Evolutionary conservation across 1,140 invertebrate genomes (phyloP).

Genomic region (Homalodisca vitripennis): DNA sequence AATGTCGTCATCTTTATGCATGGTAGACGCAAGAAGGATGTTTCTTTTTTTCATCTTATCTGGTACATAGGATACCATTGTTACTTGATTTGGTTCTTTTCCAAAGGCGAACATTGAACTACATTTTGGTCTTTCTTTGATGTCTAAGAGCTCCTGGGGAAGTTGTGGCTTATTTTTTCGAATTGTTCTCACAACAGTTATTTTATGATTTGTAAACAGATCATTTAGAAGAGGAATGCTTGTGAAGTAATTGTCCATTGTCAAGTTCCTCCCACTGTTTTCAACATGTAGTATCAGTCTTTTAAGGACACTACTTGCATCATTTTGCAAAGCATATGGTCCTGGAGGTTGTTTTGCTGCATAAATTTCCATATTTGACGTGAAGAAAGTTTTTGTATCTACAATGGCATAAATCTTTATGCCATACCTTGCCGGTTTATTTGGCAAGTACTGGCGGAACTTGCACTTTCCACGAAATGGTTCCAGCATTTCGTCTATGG

Average conservation of each 20-base stretch:
- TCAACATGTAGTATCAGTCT: constrained; percentile 40
- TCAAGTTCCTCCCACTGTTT: constrained; percentile 44
- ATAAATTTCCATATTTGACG: constrained; percentile 43
- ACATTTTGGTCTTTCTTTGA: constrained; percentile 8
- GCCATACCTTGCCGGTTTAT: constrained; percentile 50
- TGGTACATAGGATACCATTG: constrained; percentile 36
- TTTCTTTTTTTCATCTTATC: constrained; percentile 39
- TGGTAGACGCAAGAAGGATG: constrained; percentile 32
- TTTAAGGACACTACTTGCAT: constrained; percentile 38
- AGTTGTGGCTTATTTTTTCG: constrained; percentile 42
- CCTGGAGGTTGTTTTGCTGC: constrained; percentile 40
- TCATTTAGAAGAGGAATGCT: constrained; percentile 34
- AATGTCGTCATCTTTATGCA: constrained; percentile 32
- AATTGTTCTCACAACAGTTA: constrained; percentile 42
- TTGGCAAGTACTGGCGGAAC: constrained; percentile 47
- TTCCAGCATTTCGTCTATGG: constrained; percentile 45
- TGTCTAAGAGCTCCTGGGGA: constrained; percentile 29
- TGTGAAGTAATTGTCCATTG: constrained; percentile 45
- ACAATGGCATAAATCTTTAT: constrained; percentile 46
- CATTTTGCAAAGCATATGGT: constrained; percentile 42
- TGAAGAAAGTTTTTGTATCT: constrained; percentile 43
- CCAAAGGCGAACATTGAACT: constrained; percentile 32
- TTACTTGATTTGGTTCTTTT: constrained; percentile 34
- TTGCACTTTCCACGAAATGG: constrained; percentile 46
- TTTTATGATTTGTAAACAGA: constrained; percentile 35